A percentile compares a stretch with the other conserved stretches of the same genome.
phyloP scores from a whole-genome alignment of 2,888 invertebrate genomes.

The Maniola hyperantus region DNA sequence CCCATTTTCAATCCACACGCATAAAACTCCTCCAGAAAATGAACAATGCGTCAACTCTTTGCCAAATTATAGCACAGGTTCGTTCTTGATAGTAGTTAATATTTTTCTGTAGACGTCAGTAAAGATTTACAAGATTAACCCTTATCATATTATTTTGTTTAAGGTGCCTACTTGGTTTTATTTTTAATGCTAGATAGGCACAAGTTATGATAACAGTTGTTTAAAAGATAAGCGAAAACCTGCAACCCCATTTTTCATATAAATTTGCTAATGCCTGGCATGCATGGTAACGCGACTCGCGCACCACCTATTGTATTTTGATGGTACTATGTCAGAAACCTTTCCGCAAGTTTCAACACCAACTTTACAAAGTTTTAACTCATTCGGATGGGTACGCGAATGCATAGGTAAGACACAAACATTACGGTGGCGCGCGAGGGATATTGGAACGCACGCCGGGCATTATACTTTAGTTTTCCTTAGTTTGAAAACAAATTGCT shows the following conservation, averaged over 20 bases:
- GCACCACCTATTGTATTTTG: no score
- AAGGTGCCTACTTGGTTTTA: not conserved
- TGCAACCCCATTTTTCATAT: not conserved
- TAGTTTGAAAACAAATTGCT: no score
- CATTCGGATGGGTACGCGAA: no score
- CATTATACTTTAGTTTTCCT: no score
- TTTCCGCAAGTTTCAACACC: no score
- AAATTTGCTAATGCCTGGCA: not conserved
- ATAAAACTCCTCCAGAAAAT: slow-evolving; percentile 52
- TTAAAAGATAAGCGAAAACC: not conserved
- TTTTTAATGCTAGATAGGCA: not conserved
- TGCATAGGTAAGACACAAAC: no score
- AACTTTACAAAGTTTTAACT: no score
- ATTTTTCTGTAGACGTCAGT: not conserved
- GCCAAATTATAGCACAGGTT: slow-evolving; percentile 52
- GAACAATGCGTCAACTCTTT: slow-evolving; percentile 32
- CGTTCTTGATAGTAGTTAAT: slow-evolving; percentile 34
- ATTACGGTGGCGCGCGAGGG: no score
- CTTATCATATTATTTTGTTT: not conserved
- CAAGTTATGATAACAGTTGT: not conserved
- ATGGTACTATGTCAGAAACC: no score
- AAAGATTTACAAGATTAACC: not conserved
- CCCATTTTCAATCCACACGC: slow-evolving; percentile 53
- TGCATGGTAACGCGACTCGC: no score
- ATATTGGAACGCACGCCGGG: no score